Conservation (phyloP, 2,888 invertebrate species). For the Heliconius charithonia region DNA sequence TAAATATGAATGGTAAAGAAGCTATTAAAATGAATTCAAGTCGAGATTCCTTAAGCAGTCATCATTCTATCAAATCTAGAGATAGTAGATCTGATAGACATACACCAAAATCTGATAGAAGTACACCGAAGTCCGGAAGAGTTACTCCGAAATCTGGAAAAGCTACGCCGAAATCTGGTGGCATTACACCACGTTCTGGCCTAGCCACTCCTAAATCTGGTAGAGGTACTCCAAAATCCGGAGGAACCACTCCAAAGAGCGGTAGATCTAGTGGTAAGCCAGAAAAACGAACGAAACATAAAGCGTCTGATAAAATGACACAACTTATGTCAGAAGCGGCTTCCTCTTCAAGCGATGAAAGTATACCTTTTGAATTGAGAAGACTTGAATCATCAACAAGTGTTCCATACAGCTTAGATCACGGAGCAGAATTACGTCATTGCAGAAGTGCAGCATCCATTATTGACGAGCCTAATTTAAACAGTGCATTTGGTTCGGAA, state of each 20-base stretch:
- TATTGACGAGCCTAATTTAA: conserved; percentile 82
- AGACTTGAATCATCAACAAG: conserved; percentile 85
- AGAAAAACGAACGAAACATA: conserved; percentile 76
- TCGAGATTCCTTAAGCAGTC: conserved; percentile 79
- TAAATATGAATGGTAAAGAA: conserved; percentile 72
- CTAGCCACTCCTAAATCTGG: conserved; percentile 77
- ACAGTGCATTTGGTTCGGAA: conserved; percentile 85
- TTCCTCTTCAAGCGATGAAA: conserved; percentile 85
- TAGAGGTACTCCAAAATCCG: conserved; percentile 74
- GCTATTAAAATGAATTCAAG: conserved; percentile 75
- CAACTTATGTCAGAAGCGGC: conserved; percentile 83
- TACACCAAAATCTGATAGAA: conserved; percentile 77
- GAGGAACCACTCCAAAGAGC: conserved; percentile 82
- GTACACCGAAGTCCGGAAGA: conserved; percentile 79
- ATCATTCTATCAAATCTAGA: conserved; percentile 78
- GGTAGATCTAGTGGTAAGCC: conserved; percentile 81
- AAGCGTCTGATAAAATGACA: conserved; percentile 81
- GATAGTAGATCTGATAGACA: conserved; percentile 80
- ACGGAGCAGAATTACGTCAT: conserved; percentile 80
- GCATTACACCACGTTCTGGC: conserved; percentile 75
- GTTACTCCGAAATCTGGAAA: conserved; percentile 74
- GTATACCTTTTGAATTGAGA: conserved; percentile 77
- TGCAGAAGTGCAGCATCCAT: conserved; percentile 84
- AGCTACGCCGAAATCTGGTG: conserved; percentile 76
- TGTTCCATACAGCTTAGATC: conserved; percentile 86